Conservation (phyloP, 2,797 vertebrate species). For the Harpagifer antarcticus region DNA sequence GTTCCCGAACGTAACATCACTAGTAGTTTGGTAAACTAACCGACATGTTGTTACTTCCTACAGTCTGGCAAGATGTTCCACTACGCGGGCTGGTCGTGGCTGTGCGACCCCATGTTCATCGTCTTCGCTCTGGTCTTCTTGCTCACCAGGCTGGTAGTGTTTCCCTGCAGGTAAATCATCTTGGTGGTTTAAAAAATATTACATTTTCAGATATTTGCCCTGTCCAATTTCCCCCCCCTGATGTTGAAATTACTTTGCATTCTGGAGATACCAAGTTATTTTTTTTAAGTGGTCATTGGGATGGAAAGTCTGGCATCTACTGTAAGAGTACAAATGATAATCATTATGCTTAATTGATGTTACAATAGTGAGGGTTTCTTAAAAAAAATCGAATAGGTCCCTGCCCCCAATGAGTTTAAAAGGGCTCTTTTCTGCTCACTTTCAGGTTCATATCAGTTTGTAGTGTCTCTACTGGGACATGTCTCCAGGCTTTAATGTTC, state of each 20-base stretch:
- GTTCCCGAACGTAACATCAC: too few species aligned
- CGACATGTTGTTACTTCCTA: conserved; percentile 16
- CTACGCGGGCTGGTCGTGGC: conserved; percentile 89
- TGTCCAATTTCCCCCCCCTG: too few species aligned
- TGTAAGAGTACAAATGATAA: too few species aligned
- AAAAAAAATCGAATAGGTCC: too few species aligned
- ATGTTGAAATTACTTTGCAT: background rate
- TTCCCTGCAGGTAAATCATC: conserved; percentile 87
- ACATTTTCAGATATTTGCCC: too few species aligned
- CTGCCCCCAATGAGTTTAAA: too few species aligned
- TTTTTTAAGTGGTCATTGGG: background rate
- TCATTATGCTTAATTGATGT: too few species aligned
- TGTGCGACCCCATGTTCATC: conserved; percentile 88
- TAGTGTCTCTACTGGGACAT: too few species aligned
- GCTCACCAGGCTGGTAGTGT: conserved; percentile 88
- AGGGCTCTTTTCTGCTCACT: too few species aligned
- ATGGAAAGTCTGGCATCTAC: background rate
- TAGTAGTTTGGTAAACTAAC: background rate
- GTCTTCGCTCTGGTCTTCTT: conserved; percentile 89
- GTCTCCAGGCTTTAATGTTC: too few species aligned
- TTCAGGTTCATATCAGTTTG: too few species aligned
- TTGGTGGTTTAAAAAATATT: background rate
- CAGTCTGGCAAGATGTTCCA: conserved; percentile 93
- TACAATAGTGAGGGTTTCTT: too few species aligned
- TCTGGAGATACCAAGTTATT: background rate